These are phyloP conservation scores for Rhamphomyia laevipes DNA, from an alignment of 2,888 invertebrate species.

Conservation along the genomic window DNA sequence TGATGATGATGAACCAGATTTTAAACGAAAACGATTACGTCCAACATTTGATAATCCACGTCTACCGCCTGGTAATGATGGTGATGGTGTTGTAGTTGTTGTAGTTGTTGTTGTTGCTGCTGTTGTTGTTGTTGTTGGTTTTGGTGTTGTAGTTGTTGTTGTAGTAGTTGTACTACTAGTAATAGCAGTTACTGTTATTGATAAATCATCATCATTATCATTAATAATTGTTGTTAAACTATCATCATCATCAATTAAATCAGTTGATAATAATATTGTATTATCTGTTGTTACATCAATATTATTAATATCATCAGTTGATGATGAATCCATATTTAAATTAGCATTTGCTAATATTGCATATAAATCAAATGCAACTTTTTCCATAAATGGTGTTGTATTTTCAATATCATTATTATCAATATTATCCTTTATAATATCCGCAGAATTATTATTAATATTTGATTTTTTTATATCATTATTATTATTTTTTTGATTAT, in stretches of 20 bases:
- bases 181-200: constrained; percentile 43
- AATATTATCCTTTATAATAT: constrained; percentile 13
- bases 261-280: constrained; percentile 29
- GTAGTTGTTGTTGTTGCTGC: constrained; percentile 39
- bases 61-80: constrained; percentile 26
- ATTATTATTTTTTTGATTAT: constrained; percentile 1
- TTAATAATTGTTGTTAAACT: constrained; percentile 29
- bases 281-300: constrained; percentile 24
- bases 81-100: constrained; percentile 34
- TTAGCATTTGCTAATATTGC: constrained; percentile 60
- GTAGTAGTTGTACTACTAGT: constrained; percentile 45
- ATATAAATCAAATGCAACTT: constrained; percentile 71
- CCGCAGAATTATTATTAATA: constrained; percentile 13
- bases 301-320: constrained; percentile 1
- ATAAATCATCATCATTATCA: constrained; percentile 39
- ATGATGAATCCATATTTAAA: no score
- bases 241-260: constrained; percentile 26
- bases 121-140: constrained; percentile 42
- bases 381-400: constrained; percentile 60
- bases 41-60: constrained; percentile 25
- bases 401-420: constrained; percentile 24
- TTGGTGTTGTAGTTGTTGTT: constrained; percentile 42
- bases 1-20: constrained; percentile 32
- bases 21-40: constrained; percentile 33
- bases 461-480: constrained; percentile 17